Evolutionary conservation across 2,888 invertebrate genomes (phyloP).

Genomic region (Mythimna albipuncta): DNA sequence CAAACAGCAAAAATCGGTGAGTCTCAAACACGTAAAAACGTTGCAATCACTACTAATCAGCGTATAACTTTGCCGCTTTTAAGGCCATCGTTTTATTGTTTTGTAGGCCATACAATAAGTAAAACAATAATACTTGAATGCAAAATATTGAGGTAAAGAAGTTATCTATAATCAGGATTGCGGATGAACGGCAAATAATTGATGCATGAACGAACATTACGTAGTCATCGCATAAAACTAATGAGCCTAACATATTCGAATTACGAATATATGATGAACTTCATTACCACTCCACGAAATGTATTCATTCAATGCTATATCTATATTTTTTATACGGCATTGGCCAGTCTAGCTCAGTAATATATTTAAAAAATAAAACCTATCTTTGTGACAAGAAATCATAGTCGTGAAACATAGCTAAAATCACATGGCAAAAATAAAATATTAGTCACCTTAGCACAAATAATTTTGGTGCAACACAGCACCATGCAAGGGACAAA

Average conservation of each 20-base stretch:
- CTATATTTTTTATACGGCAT: conserved; percentile 31
- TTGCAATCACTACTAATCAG: conserved; percentile 22
- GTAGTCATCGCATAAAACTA: conserved; percentile 31
- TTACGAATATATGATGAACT: conserved; percentile 14
- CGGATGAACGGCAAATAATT: conserved; percentile 22
- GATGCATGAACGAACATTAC: conserved; percentile 12
- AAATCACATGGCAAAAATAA: conserved; percentile 52
- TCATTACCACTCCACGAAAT: conserved; percentile 30
- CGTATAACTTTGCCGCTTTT: background rate
- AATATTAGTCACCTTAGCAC: conserved; percentile 33
- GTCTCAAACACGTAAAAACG: conserved; percentile 3
- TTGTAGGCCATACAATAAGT: conserved; percentile 30
- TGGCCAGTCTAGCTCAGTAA: conserved; percentile 7
- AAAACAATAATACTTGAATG: conserved; percentile 7
- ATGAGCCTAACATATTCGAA: conserved; percentile 12
- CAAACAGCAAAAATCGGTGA: conserved; percentile 2
- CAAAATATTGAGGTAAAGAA: background rate
- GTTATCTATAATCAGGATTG: conserved; percentile 7
- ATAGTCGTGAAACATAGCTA: conserved; percentile 29
- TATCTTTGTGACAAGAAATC: conserved; percentile 58
- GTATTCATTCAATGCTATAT: conserved; percentile 25
- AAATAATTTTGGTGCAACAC: conserved; percentile 22
- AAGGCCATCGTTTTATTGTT: conserved; percentile 23
- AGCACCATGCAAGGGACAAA: conserved; percentile 42
- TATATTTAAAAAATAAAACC: conserved; percentile 16